These are phyloP conservation scores for Scotopteryx bipunctaria DNA, from an alignment of 2,888 invertebrate species.

Conservation along the genomic window DNA sequence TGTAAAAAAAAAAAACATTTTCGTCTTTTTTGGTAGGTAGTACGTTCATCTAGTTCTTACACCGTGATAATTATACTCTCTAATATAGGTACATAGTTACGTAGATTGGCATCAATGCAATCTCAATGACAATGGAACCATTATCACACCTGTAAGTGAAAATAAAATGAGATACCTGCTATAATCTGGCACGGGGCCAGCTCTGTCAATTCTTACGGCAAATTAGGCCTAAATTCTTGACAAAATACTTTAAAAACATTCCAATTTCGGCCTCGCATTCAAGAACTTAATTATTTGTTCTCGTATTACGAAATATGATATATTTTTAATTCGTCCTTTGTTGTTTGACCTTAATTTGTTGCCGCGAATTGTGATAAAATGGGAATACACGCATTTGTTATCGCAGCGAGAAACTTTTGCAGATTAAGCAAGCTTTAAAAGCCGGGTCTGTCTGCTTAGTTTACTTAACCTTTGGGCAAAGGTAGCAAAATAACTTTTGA, in stretches of 20 bases:
- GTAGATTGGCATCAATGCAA: conserved; percentile 1
- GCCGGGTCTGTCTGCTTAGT: not conserved
- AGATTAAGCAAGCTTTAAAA: conserved; percentile 1
- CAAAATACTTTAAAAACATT: conserved; percentile 3
- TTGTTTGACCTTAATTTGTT: conserved; percentile 21
- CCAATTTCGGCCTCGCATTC: conserved; percentile 14
- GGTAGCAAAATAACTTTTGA: not conserved
- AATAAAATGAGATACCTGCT: conserved; percentile 15
- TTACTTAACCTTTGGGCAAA: conserved; percentile 6
- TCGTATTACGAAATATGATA: conserved; percentile 22
- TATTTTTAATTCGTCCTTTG: conserved; percentile 25
- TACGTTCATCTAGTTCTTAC: too few species aligned
- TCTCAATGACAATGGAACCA: conserved; percentile 6
- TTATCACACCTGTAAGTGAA: conserved; percentile 14
- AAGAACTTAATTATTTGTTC: conserved; percentile 21
- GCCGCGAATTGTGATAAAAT: conserved; percentile 24
- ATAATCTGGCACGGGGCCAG: conserved; percentile 13
- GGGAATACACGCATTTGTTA: conserved; percentile 15
- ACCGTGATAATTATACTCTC: too few species aligned
- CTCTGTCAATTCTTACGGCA: not conserved
- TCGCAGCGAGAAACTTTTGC: conserved; percentile 3
- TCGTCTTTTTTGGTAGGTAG: too few species aligned
- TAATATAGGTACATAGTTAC: too few species aligned
- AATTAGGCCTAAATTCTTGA: conserved; percentile 2
- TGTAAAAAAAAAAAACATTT: too few species aligned